Percentiles rank a stretch among this genome's conserved stretches.
Conservation (phyloP, 2,888 invertebrate genomes). For the Rhopalosiphum nymphaeae region DNA sequence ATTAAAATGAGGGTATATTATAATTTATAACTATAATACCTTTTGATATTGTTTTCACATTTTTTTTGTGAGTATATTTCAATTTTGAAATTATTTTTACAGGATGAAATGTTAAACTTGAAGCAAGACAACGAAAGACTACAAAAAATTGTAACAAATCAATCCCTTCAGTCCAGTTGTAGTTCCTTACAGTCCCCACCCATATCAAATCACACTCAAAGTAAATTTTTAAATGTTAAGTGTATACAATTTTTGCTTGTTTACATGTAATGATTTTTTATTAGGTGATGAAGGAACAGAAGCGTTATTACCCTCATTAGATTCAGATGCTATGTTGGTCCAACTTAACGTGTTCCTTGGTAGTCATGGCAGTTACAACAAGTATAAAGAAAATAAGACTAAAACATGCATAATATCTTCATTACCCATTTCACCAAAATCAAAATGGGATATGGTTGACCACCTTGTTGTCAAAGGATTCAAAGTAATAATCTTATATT, state of each 20-base stretch:
- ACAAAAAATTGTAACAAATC: conserved; percentile 83
- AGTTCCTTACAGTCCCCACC: conserved; percentile 71
- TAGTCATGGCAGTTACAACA: conserved; percentile 81
- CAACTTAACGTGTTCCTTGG: conserved; percentile 90
- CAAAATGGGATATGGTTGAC: conserved; percentile 95
- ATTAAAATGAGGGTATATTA: conserved; percentile 91
- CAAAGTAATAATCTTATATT: conserved; percentile 72
- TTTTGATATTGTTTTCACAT: neutral
- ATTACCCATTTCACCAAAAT: conserved; percentile 91
- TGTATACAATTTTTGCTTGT: too few relatives aligned
- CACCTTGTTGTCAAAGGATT: conserved; percentile 91
- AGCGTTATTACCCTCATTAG: conserved; percentile 68
- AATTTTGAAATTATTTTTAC: conserved; percentile 69
- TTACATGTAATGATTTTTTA: neutral
- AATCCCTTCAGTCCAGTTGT: conserved; percentile 74
- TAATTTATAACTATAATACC: neutral
- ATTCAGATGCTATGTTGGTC: conserved; percentile 88
- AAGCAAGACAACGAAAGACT: conserved; percentile 97
- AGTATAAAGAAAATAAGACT: conserved; percentile 78
- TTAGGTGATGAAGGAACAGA: conserved; percentile 43
- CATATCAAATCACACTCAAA: conserved; percentile 60
- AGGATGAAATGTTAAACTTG: conserved; percentile 96
- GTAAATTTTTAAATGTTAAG: conserved; percentile 20
- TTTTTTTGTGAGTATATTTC: neutral
- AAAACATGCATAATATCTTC: conserved; percentile 86